phyloP scores from a whole-genome alignment of 2,797 vertebrate genomes.

The Urocyon cinereoargenteus region DNA sequence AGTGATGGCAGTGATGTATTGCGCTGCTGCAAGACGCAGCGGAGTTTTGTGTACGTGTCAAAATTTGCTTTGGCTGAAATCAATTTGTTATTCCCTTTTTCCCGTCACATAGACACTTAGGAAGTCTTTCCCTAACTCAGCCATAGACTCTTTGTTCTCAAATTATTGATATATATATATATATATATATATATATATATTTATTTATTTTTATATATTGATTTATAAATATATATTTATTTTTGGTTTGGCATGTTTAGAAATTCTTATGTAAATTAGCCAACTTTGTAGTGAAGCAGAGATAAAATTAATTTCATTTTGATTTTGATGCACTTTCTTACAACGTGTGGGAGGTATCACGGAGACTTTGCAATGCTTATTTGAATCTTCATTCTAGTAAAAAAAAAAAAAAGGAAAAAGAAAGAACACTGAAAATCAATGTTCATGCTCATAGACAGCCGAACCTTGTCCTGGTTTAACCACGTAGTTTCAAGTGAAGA shows the following conservation, averaged over 20 bases:
- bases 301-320: constrained; percentile 83
- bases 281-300: constrained; percentile 71
- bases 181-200: too few relatives aligned
- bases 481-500: constrained; percentile 77
- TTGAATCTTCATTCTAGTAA: constrained; percentile 79
- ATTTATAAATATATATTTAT: not conserved
- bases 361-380: constrained; percentile 72
- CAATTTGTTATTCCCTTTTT: constrained; percentile 78
- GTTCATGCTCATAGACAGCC: constrained; percentile 66
- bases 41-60: constrained; percentile 81
- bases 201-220: too few relatives aligned
- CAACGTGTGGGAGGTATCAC: constrained; percentile 65
- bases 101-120: constrained; percentile 71
- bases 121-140: constrained; percentile 75
- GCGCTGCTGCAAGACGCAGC: constrained; percentile 70
- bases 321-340: constrained; percentile 72
- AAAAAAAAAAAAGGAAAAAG: constrained; percentile 54
- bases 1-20: constrained; percentile 77
- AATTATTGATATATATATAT: constrained; percentile 33
- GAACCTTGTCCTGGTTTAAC: constrained; percentile 50
- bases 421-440: not conserved
- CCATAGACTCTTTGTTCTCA: constrained; percentile 75
- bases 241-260: constrained; percentile 72
- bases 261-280: constrained; percentile 76
- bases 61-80: constrained; percentile 82